A percentile compares a stretch with the other conserved stretches of the same genome.
phyloP scores from a whole-genome alignment of 2,113 vertebrate genomes.

The Protobothrops flavoviridis region DNA sequence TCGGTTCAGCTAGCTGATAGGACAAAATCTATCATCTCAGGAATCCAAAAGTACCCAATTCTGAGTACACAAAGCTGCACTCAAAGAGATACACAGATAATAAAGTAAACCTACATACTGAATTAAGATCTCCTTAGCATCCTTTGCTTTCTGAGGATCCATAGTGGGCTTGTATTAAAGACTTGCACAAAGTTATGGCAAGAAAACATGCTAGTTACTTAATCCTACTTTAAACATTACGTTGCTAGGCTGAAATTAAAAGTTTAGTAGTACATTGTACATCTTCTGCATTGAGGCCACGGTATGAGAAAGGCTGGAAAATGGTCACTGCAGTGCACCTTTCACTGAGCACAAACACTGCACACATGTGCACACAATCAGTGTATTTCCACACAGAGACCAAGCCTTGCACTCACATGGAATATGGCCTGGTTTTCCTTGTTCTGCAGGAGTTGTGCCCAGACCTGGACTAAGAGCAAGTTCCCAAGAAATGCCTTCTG shows the following conservation, averaged over 20 bases:
- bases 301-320: background rate
- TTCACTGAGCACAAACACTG: background rate
- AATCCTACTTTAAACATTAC: background rate
- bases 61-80: background rate
- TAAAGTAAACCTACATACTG: background rate
- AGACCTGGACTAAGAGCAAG: conserved; percentile 47
- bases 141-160: background rate
- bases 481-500: conserved; percentile 72
- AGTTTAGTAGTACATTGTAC: background rate
- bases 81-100: background rate
- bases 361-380: background rate
- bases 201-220: background rate
- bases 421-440: conserved; percentile 65
- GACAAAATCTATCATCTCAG: background rate
- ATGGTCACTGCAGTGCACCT: background rate
- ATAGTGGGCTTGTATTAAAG: background rate
- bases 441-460: conserved; percentile 77
- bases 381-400: conserved; percentile 1
- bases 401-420: conserved; percentile 24
- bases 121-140: background rate
- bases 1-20: background rate
- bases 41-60: background rate
- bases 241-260: background rate
- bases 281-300: background rate
- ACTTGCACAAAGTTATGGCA: background rate